Evolutionary conservation across 2,113 vertebrate genomes (phyloP).

Genomic region (Cichladusa arquata): DNA sequence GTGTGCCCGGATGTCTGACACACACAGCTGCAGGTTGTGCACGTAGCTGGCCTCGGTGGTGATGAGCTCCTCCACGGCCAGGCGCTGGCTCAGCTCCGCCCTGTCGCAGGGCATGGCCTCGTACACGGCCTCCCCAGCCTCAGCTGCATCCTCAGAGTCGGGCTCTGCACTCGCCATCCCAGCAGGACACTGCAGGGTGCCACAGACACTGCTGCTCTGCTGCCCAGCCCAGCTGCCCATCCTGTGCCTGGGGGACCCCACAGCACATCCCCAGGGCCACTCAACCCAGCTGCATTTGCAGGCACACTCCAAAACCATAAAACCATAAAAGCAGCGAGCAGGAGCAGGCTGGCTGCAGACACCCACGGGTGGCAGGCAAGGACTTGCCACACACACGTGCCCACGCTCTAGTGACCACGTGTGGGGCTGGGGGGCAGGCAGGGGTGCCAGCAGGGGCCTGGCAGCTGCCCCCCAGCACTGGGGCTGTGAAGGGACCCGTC

Average conservation of each 20-base stretch:
- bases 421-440: neutral
- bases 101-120: constrained; percentile 57
- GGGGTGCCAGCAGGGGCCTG: neutral
- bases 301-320: neutral
- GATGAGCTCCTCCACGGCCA: constrained; percentile 84
- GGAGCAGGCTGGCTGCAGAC: neutral
- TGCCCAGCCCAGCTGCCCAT: neutral
- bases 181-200: neutral
- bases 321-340: neutral
- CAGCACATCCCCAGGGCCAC: neutral
- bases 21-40: constrained; percentile 77
- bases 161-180: constrained; percentile 73
- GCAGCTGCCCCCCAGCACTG: neutral
- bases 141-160: neutral
- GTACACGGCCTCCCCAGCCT: neutral
- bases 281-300: neutral
- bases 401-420: accelerated
- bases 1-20: constrained; percentile 76
- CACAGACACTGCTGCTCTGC: accelerated
- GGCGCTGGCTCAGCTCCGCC: constrained; percentile 75
- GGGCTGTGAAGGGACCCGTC: neutral
- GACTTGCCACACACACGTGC: neutral
- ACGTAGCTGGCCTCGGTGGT: constrained; percentile 86
- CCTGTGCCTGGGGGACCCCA: neutral
- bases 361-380: neutral